A percentile compares a stretch with the other conserved stretches of the same genome.
phyloP scores from a whole-genome alignment of 1,140 invertebrate species.

The Euwallacea similis region DNA sequence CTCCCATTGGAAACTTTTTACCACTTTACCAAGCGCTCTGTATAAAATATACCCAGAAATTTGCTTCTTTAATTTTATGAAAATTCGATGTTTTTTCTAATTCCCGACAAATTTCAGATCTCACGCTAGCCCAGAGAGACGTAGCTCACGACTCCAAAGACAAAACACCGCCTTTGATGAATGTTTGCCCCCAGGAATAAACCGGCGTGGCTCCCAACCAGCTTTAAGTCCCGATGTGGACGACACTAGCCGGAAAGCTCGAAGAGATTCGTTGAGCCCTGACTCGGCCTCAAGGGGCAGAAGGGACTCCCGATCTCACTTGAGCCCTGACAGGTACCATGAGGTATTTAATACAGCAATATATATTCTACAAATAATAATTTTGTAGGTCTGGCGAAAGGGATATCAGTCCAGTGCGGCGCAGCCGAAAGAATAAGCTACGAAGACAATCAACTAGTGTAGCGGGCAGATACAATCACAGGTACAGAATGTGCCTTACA shows the following conservation, averaged over 20 bases:
- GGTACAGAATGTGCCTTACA: conserved; percentile 9
- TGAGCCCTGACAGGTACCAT: conserved; percentile 70
- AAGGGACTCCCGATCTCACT: conserved; percentile 73
- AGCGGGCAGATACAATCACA: conserved; percentile 55
- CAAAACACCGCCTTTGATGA: conserved; percentile 90
- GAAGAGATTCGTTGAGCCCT: conserved; percentile 82
- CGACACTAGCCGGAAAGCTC: conserved; percentile 66
- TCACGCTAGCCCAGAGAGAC: conserved; percentile 67
- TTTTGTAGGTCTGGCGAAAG: conserved; percentile 61
- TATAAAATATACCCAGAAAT: no score
- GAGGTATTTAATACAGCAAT: neutral
- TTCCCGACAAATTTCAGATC: conserved; percentile 33
- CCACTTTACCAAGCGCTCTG: no score
- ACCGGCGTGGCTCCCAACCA: conserved; percentile 71
- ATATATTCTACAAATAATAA: neutral
- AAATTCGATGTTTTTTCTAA: no score
- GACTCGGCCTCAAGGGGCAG: conserved; percentile 77
- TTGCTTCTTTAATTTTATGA: no score
- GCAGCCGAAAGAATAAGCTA: conserved; percentile 64
- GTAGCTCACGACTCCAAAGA: conserved; percentile 73
- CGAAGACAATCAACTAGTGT: conserved; percentile 80
- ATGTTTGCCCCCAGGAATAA: conserved; percentile 67
- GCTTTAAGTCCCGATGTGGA: conserved; percentile 76
- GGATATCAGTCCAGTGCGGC: conserved; percentile 70
- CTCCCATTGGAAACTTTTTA: no score